Evolutionary conservation across 2,113 vertebrate genomes (phyloP), one percentile per base, ranked within the genome.

Genomic region (Baryphthengus martii): DNA sequence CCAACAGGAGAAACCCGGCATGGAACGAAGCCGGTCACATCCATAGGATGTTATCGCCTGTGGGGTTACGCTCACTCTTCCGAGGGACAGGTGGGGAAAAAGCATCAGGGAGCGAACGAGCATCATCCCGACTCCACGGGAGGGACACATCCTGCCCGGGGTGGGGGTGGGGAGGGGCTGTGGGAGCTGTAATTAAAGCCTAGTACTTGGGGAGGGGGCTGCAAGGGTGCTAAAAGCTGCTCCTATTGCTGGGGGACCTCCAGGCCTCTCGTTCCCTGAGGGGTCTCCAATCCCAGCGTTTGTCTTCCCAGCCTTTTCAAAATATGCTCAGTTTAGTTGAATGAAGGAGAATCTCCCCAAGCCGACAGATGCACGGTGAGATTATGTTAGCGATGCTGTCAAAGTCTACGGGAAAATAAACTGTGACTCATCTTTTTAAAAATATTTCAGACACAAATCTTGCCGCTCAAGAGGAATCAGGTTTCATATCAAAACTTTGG

Each of bases 361-460:
- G 2, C 23, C 79, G 85, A 59, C 83, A 96, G 91, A 93, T 72
- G 91, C 65, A 39, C 74, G 20, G 80, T 24, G 77, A 92, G 65
- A 29, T 78, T 66, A 66, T 59, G 72, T 81, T 67, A 84, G 95
- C 61, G 33, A 53, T 42, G 91, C 91, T 93, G 90, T 70, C 47
- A 93, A 88, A 93, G 47, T 66, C 92, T 80, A 44, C n/a, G 40
- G 86, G 88, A 86, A 95, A 86, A 95, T 66, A 95, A 95, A 97
- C 89, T 88, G 6, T 93, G 94, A 93, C 35, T 95, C 83, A 90
- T 58, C 37, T 72, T 72, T 77, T 59, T 7, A 1, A 16, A 80
- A 92, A 55, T 56, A 71, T 47, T 80, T 85, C 44, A 73, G 90
- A 83, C 50, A 74, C 75, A 59, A 67, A 65, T 50, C 79, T 86